These are phyloP conservation scores for Struthio camelus DNA, from an alignment of 2,113 vertebrate genomes.

Conservation along the genomic window DNA sequence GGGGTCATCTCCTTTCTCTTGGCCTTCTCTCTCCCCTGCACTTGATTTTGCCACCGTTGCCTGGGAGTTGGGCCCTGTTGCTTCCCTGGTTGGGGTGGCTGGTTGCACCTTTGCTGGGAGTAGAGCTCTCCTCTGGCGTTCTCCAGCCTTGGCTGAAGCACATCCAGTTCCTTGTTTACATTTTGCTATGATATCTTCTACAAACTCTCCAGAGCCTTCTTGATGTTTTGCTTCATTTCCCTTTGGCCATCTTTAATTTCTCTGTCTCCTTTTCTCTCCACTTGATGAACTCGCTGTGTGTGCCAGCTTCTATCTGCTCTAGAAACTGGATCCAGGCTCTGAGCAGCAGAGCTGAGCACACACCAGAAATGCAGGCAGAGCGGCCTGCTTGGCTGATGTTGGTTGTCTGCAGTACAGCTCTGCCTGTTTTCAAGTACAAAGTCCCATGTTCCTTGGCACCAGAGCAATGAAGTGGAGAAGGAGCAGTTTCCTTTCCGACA, in stretches of 20 bases:
- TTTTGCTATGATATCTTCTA: not conserved
- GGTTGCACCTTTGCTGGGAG: not conserved
- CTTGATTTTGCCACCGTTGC: not conserved
- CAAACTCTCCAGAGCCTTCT: not conserved
- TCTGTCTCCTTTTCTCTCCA: rapidly evolving
- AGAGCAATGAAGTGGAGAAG: not conserved
- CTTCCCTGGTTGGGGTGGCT: not conserved
- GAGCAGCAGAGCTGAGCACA: rapidly evolving
- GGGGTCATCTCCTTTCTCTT: not conserved
- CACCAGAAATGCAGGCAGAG: not conserved
- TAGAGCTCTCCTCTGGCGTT: not conserved
- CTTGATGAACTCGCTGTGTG: rapidly evolving
- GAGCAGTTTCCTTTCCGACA: not conserved
- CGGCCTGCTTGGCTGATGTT: rapidly evolving
- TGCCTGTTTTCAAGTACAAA: not conserved
- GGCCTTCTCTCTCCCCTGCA: not conserved
- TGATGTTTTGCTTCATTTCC: not conserved
- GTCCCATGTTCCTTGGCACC: rapidly evolving
- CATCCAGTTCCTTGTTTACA: not conserved
- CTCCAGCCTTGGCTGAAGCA: not conserved
- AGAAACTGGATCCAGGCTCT: not conserved
- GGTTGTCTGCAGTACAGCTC: rapidly evolving
- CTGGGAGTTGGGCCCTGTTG: not conserved
- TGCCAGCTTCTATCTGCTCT: not conserved
- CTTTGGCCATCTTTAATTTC: not conserved